Evolutionary conservation across 1,140 invertebrate genomes (phyloP), one percentile per base, ranked within the genome.

Genomic region (Papilio glaucus): DNA sequence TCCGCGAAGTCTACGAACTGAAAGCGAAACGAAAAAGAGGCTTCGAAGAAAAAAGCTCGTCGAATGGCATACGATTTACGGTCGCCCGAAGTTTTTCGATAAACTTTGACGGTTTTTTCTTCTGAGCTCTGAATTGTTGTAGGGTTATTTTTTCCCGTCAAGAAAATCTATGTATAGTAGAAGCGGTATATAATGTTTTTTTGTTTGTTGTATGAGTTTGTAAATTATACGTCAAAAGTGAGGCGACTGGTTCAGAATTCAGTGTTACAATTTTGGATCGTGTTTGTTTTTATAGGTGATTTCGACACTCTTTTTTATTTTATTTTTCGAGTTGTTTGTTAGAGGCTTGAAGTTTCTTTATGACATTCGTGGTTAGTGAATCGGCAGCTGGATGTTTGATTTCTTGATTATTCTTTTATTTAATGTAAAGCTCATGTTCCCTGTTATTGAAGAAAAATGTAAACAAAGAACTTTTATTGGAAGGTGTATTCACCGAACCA

Each of bases 31-130:
- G 62, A 65, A 65, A 65, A 65, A 65, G 62, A 21, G 62, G 15
- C 13, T 9, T 5, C 62, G 33, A 21, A 42, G 45, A 7, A 65
- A 65, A 65, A 65, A 65, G 7, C 8, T 9, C 37, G 29, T 15
- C 29, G 26, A 37, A 65, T 18, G 62, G 62, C 37, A 38, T 65
- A 65, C 15, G 33, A 65, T 65, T 65, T 65, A 65, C 62, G 62
- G 62, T 65, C 15, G 62, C 18, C 15, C n/a, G 15, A 65, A 65
- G 37, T 65, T 65, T 65, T 65, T 65, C 62, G 18, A 65, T 65
- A 65, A 21, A 65, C 15, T 65, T 33, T 62, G 61, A 38, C 29
- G 15, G 62, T 65, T 65, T 65, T 65, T 38, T 41, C 33, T 18
- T 39, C 15, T n/a, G 15, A 5, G 37, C 18, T 8, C 33, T 15